Evolutionary conservation across 2,888 invertebrate genomes (phyloP).

Genomic region (Thalpophila matura): DNA sequence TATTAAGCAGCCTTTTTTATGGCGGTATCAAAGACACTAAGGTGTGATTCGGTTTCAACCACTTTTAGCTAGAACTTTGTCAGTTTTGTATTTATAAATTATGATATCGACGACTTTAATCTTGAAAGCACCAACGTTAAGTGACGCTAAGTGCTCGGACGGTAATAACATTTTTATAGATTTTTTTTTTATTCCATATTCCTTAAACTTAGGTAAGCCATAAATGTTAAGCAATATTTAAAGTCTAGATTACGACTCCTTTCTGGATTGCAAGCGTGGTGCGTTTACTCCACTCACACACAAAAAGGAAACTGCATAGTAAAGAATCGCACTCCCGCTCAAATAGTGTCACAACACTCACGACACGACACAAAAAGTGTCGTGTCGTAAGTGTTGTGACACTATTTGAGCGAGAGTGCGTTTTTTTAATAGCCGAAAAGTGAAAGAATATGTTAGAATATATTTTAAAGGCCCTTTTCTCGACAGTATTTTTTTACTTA

Average conservation of each 20-base stretch:
- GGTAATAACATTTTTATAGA: not conserved
- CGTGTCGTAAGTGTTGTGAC: no score
- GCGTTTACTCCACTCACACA: not conserved
- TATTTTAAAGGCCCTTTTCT: no score
- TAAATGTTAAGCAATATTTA: not conserved
- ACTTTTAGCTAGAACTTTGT: slow-evolving; percentile 22
- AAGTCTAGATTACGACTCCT: slow-evolving; percentile 17
- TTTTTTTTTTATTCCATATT: not conserved
- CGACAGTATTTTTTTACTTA: no score
- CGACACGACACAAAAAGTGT: no score
- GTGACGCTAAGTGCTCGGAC: not conserved
- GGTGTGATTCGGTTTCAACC: slow-evolving; percentile 22
- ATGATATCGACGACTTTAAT: not conserved
- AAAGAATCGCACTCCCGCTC: no score
- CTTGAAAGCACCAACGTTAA: not conserved
- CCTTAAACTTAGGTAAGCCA: not conserved
- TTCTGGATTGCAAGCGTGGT: not conserved
- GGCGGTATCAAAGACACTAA: slow-evolving; percentile 22
- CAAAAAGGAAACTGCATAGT: not conserved
- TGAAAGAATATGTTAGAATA: no score
- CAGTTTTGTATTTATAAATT: not conserved
- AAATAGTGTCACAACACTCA: no score
- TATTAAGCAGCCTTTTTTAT: not conserved
- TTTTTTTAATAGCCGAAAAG: no score
- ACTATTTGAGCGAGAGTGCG: no score